Evolutionary conservation across 2,113 vertebrate species (phyloP), one percentile per base, ranked within the genome.

Genomic region (Rattus rattus): DNA sequence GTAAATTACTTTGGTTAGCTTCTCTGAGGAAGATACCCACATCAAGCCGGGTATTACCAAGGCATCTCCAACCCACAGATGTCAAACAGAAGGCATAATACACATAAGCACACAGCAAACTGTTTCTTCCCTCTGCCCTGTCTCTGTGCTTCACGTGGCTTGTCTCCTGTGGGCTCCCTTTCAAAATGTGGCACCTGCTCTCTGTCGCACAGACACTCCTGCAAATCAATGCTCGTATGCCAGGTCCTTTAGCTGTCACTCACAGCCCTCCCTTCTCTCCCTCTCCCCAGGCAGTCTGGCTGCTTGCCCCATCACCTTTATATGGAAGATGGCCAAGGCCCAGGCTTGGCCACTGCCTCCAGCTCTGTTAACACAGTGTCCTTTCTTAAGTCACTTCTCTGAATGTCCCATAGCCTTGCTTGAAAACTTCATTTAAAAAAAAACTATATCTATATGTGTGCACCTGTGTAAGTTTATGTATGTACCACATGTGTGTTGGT

Each of bases 101-200:
- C 26, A 19, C 24, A 28, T 59, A 84, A 28, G 24, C 7, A 4
- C 24, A 47, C 70, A 17, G 49, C 49, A 77, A n/a, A 59, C 36
- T 43, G 33, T 16, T 56, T 47, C 72, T 56, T 91, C 80, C 72
- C 75, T 47, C 90, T 75, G 77, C 33, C 73, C 65, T 22, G 63
- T 43, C 92, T 94, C 85, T 94, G 77, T 81, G 94, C 67, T 91
- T 97, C 72, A 86, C 14, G 61, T 26, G 43, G 17, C 36, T 87
- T 52, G 11, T 69, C 92, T 77, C 92, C 81, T 36, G 49, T 4
- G 17, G 19, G 33, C 54, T 81, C 80, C 54, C 65, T 28, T 91
- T 67, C 65, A 85, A 94, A 96, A 69, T 39, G 2, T 96, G 81
- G 70, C 70, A 92, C 73, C 20, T 33, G 83, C 12, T 90, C 20